These are phyloP conservation scores for Balaenoptera acutorostrata DNA, from an alignment of 2,113 vertebrate species.

Conservation along the genomic window DNA sequence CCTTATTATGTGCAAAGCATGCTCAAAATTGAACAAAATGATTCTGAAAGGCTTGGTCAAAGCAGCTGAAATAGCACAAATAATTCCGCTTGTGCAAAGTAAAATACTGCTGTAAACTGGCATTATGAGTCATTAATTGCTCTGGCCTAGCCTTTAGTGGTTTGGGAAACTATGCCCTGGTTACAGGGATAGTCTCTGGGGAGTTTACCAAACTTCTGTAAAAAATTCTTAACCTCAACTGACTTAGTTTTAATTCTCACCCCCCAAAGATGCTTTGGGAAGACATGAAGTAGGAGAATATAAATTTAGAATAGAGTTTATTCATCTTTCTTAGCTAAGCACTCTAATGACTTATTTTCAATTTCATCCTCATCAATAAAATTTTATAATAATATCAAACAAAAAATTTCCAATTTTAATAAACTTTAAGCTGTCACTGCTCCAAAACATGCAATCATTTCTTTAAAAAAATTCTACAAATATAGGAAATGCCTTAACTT, in stretches of 20 bases:
- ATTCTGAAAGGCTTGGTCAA: neutral
- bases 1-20: neutral
- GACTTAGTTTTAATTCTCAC: conserved; percentile 34
- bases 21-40: conserved; percentile 28
- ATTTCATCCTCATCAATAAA: neutral
- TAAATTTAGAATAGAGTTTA: neutral
- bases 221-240: conserved; percentile 42
- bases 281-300: neutral
- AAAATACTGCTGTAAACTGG: neutral
- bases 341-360: neutral
- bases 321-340: neutral
- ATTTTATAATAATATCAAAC: neutral
- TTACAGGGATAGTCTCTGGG: conserved; percentile 15
- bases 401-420: neutral
- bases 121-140: conserved; percentile 38
- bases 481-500: neutral
- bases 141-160: neutral
- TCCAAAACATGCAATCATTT: neutral
- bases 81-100: neutral
- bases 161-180: conserved; percentile 8
- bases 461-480: neutral
- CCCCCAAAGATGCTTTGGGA: neutral
- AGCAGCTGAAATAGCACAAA: conserved; percentile 32
- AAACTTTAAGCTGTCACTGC: neutral
- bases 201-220: neutral